Evolutionary conservation across 2,888 invertebrate genomes (phyloP), one percentile per base, ranked within the genome.

Genomic region (Folsomia candida): DNA sequence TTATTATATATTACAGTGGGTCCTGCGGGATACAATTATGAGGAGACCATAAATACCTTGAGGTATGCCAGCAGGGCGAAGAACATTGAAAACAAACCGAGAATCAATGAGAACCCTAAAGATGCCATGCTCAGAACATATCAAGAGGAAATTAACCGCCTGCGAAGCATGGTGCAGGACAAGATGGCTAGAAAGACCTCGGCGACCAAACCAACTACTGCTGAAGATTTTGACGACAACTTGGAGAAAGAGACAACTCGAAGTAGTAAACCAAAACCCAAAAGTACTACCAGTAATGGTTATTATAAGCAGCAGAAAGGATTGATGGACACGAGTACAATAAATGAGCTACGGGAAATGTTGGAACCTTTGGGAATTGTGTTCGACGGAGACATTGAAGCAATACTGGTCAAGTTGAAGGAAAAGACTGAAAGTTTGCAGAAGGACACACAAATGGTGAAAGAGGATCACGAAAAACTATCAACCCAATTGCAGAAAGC

Each of bases 31-130:
- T 95, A 94, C 85, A 99, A 99, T 85, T 97, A 93, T 84, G 99
- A 99, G 81, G 98, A 98, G 85, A 95, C 96, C 1, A 85, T 97
- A 79, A 95, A 95, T 37, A 98, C 98, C 18, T 86, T 98, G 75
- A 87, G 97, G 47, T 97, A 99, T 84, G 95, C 98, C 2, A 95
- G 94, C 83, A 87, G 98, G 60, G 98, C 98, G 14, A 99, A 99
- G 86, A 94, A 94, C 79, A 99, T 99, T 81, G 96, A 97, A 87
- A 99, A 99, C 85, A 94, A 95, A 84, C 98, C 99, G 24, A 90
- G 93, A 79, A 93, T 98, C 82, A 99, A 99, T 85, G 98, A 99
- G 84, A 97, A 99, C 87, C 97, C 98, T 51, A 98, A 99, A 84
- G 98, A 99, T 84, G 97, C 98, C 26, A 88, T 98, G 82, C 85